Percentiles rank a stretch among this genome's conserved stretches.
Evolutionary conservation across 2,888 invertebrate species (phyloP).

Genomic region (Euspilapteryx auroguttella): DNA sequence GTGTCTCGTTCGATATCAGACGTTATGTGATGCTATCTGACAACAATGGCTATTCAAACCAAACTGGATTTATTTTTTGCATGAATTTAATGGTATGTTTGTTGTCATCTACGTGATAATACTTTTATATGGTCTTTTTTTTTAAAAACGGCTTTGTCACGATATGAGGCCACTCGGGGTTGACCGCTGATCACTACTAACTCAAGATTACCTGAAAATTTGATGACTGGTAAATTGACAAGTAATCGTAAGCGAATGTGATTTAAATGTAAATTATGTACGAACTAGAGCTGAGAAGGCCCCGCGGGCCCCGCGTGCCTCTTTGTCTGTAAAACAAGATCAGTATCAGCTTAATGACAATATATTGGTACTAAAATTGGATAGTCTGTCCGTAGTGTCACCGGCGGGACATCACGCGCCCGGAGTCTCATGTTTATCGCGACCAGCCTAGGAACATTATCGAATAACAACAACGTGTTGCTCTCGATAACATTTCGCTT

Average conservation of each 20-base stretch:
- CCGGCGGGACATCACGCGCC: constrained; percentile 37
- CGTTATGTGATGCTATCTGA: too few species aligned
- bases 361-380: constrained; percentile 62
- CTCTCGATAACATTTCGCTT: constrained; percentile 32
- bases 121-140: too few species aligned
- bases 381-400: constrained; percentile 54
- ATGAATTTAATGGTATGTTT: too few species aligned
- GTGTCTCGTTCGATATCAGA: too few species aligned
- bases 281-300: constrained; percentile 16
- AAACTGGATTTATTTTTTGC: too few species aligned
- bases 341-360: constrained; percentile 62
- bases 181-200: constrained; percentile 33
- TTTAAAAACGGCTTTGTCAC: constrained; percentile 8
- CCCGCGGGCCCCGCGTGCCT: constrained; percentile 24
- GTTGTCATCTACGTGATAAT: too few species aligned
- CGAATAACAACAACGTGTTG: constrained; percentile 33
- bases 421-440: constrained; percentile 53
- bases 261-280: constrained; percentile 58
- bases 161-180: constrained; percentile 3
- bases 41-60: too few species aligned
- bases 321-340: constrained; percentile 61
- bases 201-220: constrained; percentile 51
- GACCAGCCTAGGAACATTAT: constrained; percentile 56
- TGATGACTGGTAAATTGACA: constrained; percentile 54
- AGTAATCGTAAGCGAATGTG: constrained; percentile 43